Evolutionary conservation across 2,797 vertebrate species (phyloP).

Genomic region (Argentina silus): DNA sequence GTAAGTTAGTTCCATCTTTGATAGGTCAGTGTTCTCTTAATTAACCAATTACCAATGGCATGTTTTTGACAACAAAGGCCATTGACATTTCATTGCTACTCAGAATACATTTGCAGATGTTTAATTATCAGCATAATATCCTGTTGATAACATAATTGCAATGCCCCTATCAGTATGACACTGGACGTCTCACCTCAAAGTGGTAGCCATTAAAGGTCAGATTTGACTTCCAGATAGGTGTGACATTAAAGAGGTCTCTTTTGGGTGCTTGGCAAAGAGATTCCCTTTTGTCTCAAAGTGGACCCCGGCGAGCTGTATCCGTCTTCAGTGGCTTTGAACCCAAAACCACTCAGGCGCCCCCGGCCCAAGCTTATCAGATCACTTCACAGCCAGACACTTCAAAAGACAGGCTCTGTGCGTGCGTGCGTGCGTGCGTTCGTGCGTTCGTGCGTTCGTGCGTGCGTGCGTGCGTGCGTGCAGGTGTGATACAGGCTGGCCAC

Average conservation of each 20-base stretch:
- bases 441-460: not conserved
- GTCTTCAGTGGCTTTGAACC: constrained; percentile 44
- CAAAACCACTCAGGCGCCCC: constrained; percentile 35
- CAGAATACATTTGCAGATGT: constrained; percentile 24
- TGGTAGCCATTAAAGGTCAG: constrained; percentile 12
- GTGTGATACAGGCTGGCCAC: constrained; percentile 18
- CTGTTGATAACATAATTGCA: constrained; percentile 31
- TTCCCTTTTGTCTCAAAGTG: constrained; percentile 20
- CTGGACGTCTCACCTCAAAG: constrained; percentile 37
- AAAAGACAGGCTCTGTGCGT: constrained; percentile 30
- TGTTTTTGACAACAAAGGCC: not conserved
- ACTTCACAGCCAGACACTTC: constrained; percentile 33
- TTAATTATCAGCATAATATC: not conserved
- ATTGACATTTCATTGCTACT: constrained; percentile 2
- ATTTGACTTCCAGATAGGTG: constrained; percentile 15
- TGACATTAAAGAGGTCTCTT: not conserved
- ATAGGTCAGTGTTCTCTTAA: too few species aligned
- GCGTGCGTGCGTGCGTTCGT: too few species aligned
- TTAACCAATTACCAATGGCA: not conserved
- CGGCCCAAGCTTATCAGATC: constrained; percentile 40
- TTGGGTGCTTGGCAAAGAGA: constrained; percentile 21
- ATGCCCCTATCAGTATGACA: constrained; percentile 5
- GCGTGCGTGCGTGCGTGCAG: not conserved
- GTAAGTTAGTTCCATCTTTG: too few species aligned
- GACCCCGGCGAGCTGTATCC: not conserved